Base-by-base conservation (phyloP, 1,140 invertebrate genomes). In the Vollenhovia emeryi region DNA sequence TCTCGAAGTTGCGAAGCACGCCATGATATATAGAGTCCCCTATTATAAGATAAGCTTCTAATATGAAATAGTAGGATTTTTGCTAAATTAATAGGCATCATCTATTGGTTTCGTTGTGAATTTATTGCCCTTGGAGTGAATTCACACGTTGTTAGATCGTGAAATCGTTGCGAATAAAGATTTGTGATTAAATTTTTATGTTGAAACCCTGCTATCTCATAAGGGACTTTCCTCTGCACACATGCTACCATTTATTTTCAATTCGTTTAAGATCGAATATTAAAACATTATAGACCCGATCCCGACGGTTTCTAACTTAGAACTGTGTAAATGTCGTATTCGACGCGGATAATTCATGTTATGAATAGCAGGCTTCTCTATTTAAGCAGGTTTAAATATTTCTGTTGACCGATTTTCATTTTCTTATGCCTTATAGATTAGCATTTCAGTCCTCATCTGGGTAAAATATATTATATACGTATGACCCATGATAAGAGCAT, bases 1-100 rank as follows among this genome's bases (percentile, higher is more conserved):
- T n/a, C n/a, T n/a, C n/a, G 18, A 43, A 80, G 27, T 69, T 80
- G 30, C 48, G 27, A 40, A 27, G 55, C 40, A 69, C 7, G 55
- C 7, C 6, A n/a, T 9, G 18, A 8, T 8, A 30, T 2, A 48
- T 33, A n/a, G n/a, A n/a, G n/a, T n/a, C n/a, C n/a, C n/a, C n/a
- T n/a, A n/a, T n/a, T n/a, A n/a, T n/a, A n/a, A n/a, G n/a, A n/a
- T n/a, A n/a, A n/a, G n/a, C n/a, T n/a, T n/a, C n/a, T n/a, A n/a
- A n/a, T n/a, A n/a, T n/a, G n/a, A n/a, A n/a, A n/a, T n/a, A n/a
- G n/a, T n/a, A n/a, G n/a, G n/a, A n/a, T n/a, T n/a, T n/a, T n/a
- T n/a, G n/a, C n/a, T n/a, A n/a, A n/a, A n/a, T n/a, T n/a, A n/a
- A n/a, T n/a, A n/a, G n/a, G n/a, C n/a, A n/a, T n/a, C n/a, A n/a